A percentile compares a stretch with the other conserved stretches of the same genome.
These are phyloP conservation scores for Conops quadrifasciatus DNA, from an alignment of 2,888 invertebrate species.

Conservation along the genomic window DNA sequence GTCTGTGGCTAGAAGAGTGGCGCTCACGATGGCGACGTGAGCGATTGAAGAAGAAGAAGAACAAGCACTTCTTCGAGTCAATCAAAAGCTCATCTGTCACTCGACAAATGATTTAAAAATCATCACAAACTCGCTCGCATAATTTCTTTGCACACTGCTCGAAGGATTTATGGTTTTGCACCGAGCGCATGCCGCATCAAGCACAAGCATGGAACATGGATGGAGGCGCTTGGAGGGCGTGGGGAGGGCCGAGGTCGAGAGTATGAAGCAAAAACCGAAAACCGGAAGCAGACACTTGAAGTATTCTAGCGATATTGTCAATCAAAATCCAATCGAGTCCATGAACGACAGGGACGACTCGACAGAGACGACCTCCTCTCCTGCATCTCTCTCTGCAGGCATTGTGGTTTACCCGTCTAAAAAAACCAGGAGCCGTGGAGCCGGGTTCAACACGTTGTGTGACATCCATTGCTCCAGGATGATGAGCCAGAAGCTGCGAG, in stretches of 20 bases:
- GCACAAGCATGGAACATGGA: slow-evolving; percentile 18
- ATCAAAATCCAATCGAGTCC: slow-evolving; percentile 62
- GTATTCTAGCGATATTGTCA: slow-evolving; percentile 61
- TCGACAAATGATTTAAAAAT: slow-evolving; percentile 61
- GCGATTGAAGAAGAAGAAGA: no score
- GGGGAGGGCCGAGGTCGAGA: slow-evolving; percentile 19
- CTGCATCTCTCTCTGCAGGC: neutral
- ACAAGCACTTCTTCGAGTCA: slow-evolving; percentile 50
- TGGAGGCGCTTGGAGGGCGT: neutral
- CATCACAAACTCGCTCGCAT: slow-evolving; percentile 49
- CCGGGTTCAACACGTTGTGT: slow-evolving; percentile 38
- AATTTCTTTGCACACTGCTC: slow-evolving; percentile 30
- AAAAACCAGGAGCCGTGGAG: slow-evolving; percentile 3
- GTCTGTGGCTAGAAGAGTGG: neutral
- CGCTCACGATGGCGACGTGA: neutral
- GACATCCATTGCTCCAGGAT: slow-evolving; percentile 34
- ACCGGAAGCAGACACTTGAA: slow-evolving; percentile 61
- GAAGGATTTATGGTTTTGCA: slow-evolving; percentile 9
- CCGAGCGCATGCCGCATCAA: neutral
- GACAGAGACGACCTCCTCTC: neutral
- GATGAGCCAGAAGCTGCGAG: slow-evolving; percentile 6
- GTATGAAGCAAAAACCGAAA: slow-evolving; percentile 21
- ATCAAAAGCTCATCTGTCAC: slow-evolving; percentile 58
- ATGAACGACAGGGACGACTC: slow-evolving; percentile 51
- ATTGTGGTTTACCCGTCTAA: neutral